These are phyloP conservation scores for Eleutherodactylus coqui DNA, from an alignment of 2,797 vertebrate species.

Conservation along the genomic window DNA sequence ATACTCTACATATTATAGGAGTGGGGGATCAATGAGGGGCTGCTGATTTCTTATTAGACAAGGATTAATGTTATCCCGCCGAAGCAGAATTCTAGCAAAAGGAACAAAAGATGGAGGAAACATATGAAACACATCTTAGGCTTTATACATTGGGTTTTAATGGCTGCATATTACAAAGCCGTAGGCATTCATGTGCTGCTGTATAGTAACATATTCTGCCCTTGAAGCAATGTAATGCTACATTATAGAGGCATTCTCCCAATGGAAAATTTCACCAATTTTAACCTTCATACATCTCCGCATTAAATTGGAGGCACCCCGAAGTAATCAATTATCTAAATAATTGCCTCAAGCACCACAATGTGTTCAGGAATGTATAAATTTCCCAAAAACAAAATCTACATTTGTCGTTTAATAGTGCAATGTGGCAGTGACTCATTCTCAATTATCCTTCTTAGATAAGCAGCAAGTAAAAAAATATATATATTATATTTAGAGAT, in stretches of 20 bases:
- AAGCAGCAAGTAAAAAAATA: not conserved
- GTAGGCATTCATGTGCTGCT: no score
- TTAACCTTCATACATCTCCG: no score
- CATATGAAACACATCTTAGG: not conserved
- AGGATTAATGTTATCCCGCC: not conserved
- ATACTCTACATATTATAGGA: not conserved
- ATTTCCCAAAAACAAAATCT: conserved; percentile 35
- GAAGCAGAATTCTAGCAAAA: not conserved
- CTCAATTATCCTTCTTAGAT: not conserved
- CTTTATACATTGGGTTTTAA: not conserved
- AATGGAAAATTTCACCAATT: no score
- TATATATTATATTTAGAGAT: no score
- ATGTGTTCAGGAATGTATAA: not conserved
- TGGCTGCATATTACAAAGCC: not conserved
- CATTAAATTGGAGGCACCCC: not conserved
- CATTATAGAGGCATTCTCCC: no score
- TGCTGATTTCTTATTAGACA: not conserved
- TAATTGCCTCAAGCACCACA: not conserved
- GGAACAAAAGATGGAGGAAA: not conserved
- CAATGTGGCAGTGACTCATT: not conserved
- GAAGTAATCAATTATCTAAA: not conserved
- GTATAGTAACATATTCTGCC: no score
- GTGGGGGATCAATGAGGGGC: no score
- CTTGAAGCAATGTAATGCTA: no score
- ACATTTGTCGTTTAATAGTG: not conserved